phyloP scores from a whole-genome alignment of 92 coral and sea anemone species.

The Chrysogorgia sp. region DNA sequence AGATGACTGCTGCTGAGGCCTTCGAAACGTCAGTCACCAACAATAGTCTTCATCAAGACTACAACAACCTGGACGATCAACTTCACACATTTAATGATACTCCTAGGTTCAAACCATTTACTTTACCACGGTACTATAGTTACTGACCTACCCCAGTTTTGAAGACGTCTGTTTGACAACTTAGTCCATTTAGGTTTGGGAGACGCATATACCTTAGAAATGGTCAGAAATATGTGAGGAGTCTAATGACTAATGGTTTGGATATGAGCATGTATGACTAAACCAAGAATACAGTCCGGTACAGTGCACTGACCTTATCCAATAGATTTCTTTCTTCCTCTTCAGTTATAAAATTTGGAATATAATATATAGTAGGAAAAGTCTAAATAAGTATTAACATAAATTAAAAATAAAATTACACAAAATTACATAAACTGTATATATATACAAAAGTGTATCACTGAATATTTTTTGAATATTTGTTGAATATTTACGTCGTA shows the following conservation, averaged over 20 bases:
- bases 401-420: background rate
- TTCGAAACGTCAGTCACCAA: no score
- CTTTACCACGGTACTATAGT: background rate
- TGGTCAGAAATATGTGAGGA: background rate
- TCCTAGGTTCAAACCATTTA: background rate
- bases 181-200: slow-evolving; percentile 97
- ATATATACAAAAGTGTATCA: no score
- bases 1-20: no score
- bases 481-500: no score
- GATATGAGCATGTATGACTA: background rate
- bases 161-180: slow-evolving; percentile 86
- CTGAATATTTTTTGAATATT: no score
- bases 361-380: slow-evolving; percentile 74
- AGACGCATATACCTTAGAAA: slow-evolving; percentile 74
- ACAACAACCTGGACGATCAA: no score
- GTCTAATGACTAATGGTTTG: background rate
- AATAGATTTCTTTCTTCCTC: slow-evolving; percentile 71
- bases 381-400: slow-evolving; percentile 53
- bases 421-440: background rate
- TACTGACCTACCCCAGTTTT: slow-evolving; percentile 86
- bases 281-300: no score
- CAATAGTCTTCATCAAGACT: no score
- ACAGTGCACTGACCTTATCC: slow-evolving; percentile 51
- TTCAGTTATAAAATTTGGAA: slow-evolving; percentile 78
- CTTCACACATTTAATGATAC: no score